Base-by-base conservation (phyloP, 2,888 invertebrate species). In the Siphonodentalium dalli region DNA sequence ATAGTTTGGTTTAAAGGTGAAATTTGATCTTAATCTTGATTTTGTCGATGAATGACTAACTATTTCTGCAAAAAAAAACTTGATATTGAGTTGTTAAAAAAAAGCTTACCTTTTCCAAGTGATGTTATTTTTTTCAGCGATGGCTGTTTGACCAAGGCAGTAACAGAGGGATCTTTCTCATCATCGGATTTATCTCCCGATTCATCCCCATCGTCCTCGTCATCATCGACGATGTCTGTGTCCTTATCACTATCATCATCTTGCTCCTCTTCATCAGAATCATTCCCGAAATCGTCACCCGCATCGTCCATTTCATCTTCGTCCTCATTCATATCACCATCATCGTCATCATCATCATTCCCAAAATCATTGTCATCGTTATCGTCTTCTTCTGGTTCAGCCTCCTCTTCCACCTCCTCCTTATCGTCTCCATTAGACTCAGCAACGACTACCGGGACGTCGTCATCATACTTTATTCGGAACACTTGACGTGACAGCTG, bases 401-500 rank as follows among this genome's bases (percentile, higher is more conserved):
- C 58, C 15, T 55, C 58, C 1, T 50, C 38, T 9, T 54, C 55
- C 21, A 60, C 61, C 33, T 61, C 58, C 0, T 51, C 53, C 18
- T 61, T 54, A 11, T 62, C 62, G 24, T 63, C 56, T 42, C 62
- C 61, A 21, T 56, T 49, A 11, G 53, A 13, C 18, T 46, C 43
- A 33, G 46, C 27, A 49, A 33, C 53, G 37, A 38, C 50, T 28
- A 38, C 49, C 55, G 41, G 53, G 21, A 31, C 33, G 13, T 47
- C 35, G 9, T 37, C 46, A n/a, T 47, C 51, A 11, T 60, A 61
- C 54, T 60, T 65, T 31, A 68, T 68, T 13, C 58, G 59, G 58
- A 72, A 66, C 49, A 69, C 64, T 21, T 65, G 64, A n/a, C 73
- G 58, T 11, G 75, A 75, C 26, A 66, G 49, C 38, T 68, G 62